These are phyloP conservation scores for Microhierax caerulescens DNA, from an alignment of 2,797 vertebrate species.

Conservation along the genomic window DNA sequence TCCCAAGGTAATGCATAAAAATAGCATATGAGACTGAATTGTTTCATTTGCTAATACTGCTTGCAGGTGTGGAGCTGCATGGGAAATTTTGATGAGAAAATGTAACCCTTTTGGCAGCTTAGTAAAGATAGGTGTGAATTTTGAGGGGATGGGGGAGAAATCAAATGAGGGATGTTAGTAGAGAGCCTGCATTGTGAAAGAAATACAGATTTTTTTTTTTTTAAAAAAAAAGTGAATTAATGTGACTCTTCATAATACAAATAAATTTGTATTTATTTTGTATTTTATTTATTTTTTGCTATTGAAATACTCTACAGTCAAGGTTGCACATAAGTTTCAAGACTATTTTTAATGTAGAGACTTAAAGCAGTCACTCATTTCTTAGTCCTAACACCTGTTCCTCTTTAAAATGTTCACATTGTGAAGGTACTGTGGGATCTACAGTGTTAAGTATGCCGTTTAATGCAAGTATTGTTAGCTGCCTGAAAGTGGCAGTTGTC, in stretches of 20 bases:
- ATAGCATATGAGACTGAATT: not conserved
- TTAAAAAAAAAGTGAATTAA: not conserved
- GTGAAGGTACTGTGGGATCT: not conserved
- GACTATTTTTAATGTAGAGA: not conserved
- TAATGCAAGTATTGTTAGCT: not conserved
- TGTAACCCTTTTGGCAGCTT: not conserved
- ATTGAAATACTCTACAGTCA: not conserved
- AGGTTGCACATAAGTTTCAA: not conserved
- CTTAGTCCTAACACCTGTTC: not conserved
- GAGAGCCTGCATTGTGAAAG: not conserved
- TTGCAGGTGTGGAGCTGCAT: not conserved
- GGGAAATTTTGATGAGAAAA: not conserved
- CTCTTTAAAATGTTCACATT: rapidly evolving
- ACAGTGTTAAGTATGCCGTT: not conserved
- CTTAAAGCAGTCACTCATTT: not conserved
- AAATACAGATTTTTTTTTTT: not conserved
- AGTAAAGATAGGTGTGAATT: not conserved
- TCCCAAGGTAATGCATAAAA: not conserved
- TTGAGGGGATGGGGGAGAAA: not conserved
- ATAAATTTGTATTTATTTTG: no score
- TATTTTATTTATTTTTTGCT: not conserved
- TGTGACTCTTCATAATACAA: not conserved
- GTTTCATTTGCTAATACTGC: not conserved
- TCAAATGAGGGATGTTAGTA: not conserved
- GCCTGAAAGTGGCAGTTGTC: not conserved